A percentile compares a stretch with the other conserved stretches of the same genome.
phyloP scores from a whole-genome alignment of 2,113 vertebrate species.

The Alethe castanea region DNA sequence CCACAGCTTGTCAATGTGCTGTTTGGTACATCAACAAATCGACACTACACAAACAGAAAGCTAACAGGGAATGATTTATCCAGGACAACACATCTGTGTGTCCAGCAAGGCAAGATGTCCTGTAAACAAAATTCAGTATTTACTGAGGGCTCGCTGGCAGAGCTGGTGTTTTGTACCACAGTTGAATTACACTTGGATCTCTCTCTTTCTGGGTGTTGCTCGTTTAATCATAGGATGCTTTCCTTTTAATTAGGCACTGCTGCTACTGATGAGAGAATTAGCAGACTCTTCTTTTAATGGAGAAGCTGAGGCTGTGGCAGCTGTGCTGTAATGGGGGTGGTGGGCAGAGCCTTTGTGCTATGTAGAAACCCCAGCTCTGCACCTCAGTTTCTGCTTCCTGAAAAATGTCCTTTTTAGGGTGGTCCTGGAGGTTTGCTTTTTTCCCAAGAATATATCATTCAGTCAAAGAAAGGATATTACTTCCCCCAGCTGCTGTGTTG shows the following conservation, averaged over 20 bases:
- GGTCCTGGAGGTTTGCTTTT: neutral
- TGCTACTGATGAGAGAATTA: constrained; percentile 33
- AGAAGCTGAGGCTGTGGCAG: neutral
- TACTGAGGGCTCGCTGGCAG: neutral
- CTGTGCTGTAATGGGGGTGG: neutral
- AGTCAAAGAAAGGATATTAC: neutral
- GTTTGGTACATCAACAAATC: neutral
- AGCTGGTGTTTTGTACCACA: neutral
- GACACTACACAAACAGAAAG: neutral
- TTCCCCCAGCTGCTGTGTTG: neutral
- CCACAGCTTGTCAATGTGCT: neutral
- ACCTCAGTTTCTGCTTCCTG: neutral
- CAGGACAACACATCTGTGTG: neutral
- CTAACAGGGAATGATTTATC: constrained; percentile 56
- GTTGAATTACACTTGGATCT: neutral
- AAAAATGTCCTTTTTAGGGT: neutral
- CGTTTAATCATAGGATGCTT: constrained; percentile 22
- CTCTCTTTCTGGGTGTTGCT: neutral
- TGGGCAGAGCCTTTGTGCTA: neutral
- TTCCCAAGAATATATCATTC: neutral
- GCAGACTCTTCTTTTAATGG: neutral
- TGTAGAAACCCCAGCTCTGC: neutral
- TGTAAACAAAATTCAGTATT: neutral
- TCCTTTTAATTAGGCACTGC: constrained; percentile 44
- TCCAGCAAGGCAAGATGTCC: neutral